phyloP scores from a whole-genome alignment of 64 coral and sea anemone genomes.

The Porites australiensis region DNA sequence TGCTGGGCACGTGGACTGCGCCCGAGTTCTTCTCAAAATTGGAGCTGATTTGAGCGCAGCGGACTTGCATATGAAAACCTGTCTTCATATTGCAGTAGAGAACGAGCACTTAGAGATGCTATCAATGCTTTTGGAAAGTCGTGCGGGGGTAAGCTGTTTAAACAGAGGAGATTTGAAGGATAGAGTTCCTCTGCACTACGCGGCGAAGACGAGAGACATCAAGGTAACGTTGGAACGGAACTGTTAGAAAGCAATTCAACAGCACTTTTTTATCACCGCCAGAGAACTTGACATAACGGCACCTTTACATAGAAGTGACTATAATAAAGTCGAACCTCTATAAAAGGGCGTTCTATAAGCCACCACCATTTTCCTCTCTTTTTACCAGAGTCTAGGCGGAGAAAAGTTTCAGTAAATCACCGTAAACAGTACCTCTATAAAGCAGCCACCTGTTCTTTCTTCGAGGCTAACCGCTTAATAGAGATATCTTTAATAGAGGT shows the following conservation, averaged over 20 bases:
- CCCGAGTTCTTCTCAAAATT: conserved; percentile 39
- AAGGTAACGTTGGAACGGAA: not conserved
- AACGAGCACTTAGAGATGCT: conserved; percentile 66
- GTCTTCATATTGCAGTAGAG: conserved; percentile 82
- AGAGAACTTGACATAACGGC: too few species aligned
- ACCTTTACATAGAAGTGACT: too few species aligned
- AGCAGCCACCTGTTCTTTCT: too few species aligned
- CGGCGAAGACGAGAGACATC: not conserved
- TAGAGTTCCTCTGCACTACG: conserved; percentile 68
- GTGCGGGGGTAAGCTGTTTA: not conserved
- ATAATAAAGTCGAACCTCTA: too few species aligned
- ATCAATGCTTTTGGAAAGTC: conserved; percentile 60
- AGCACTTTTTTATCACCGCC: not conserved
- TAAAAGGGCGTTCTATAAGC: too few species aligned
- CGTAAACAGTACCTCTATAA: too few species aligned
- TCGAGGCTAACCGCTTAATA: too few species aligned
- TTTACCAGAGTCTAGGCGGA: too few species aligned
- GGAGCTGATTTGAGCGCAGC: conserved; percentile 59
- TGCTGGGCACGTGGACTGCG: conserved; percentile 36
- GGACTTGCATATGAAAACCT: conserved; percentile 81
- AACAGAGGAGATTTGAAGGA: conserved; percentile 72
- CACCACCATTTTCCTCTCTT: too few species aligned
- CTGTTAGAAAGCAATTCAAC: not conserved
- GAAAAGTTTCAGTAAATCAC: too few species aligned
- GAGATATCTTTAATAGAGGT: too few species aligned